Evolutionary conservation across 1,140 invertebrate genomes (phyloP), one percentile per base, ranked within the genome.

Genomic region (Diachasma alloeum): DNA sequence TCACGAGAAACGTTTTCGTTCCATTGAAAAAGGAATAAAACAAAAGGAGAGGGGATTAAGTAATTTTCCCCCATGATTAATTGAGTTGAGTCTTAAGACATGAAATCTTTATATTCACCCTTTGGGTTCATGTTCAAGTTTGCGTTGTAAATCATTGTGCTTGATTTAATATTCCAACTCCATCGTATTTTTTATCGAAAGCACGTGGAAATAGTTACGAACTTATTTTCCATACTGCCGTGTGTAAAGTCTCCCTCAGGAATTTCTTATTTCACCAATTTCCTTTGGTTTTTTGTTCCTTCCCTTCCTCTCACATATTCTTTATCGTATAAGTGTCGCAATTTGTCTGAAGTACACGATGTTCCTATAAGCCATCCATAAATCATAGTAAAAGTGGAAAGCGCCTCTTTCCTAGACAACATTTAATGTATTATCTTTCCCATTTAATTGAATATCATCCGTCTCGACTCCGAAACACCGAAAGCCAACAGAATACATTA

Each of bases 301-400:
- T 0, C 26, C 24, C 19, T 31, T 44, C 31, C 31, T 31, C 31
- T 31, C 31, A n/a, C 31, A 19, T 39, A 66, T 63, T 56, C 59
- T 71, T 71, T 72, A 26, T 24, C 46, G 75, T 22, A 42, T 71
- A 66, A 31, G 36, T 71, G 22, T 24, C 74, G 24, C 77, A 79
- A 81, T 81, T 79, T 79, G 69, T 80, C 79, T 81, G 59, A 31
- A 72, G 72, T 72, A 13, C 76, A 56, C 72, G 66, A 59, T 59
- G 78, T 83, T 80, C 76, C 70, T 77, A 81, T 80, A 80, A 76
- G 80, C 74, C 78, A 48, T 36, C 78, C 79, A 73, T 80, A 77
- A 66, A 80, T 82, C 78, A 82, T 82, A 31, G 36, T 74, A 39
- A 42, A 36, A 36, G 31, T 39, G 46, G 46, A 36, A 22, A 73